These are phyloP conservation scores for Thryonomys swinderianus DNA, from an alignment of 2,113 vertebrate species.

Conservation along the genomic window DNA sequence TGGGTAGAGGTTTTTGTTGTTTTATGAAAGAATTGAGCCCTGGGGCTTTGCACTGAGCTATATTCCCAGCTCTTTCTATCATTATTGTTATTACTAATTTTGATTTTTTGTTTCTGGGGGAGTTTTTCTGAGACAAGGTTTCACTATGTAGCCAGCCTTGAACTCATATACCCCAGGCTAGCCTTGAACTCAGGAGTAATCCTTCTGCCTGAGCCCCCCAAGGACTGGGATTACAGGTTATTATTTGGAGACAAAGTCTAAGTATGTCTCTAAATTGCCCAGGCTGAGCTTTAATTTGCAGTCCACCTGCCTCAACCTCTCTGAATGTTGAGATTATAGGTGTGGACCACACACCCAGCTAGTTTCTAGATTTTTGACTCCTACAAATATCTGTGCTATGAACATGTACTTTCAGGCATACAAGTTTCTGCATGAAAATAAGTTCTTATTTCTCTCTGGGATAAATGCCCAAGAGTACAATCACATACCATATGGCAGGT, in stretches of 20 bases:
- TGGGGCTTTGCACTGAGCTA: no score
- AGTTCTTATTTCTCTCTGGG: conserved; percentile 29
- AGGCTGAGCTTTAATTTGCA: background rate
- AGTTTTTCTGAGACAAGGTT: no score
- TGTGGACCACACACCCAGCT: background rate
- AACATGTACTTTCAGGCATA: conserved; percentile 8
- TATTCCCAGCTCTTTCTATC: no score
- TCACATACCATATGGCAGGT: conserved; percentile 14
- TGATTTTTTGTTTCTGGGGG: no score
- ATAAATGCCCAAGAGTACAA: conserved; percentile 25
- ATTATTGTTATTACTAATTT: no score
- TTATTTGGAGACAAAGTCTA: background rate
- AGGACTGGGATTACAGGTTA: no score
- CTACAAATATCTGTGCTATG: background rate
- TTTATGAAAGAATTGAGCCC: no score
- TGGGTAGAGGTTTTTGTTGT: background rate
- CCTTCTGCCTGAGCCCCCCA: no score
- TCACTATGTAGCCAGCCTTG: no score
- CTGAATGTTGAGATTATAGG: background rate
- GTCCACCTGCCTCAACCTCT: background rate
- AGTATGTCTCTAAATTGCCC: background rate
- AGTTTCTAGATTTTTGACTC: background rate
- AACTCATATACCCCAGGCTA: no score
- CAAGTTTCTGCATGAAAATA: conserved; percentile 11
- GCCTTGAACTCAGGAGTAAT: no score